Evolutionary conservation across 2,888 invertebrate species (phyloP).

Genomic region (Thelaira solivaga): DNA sequence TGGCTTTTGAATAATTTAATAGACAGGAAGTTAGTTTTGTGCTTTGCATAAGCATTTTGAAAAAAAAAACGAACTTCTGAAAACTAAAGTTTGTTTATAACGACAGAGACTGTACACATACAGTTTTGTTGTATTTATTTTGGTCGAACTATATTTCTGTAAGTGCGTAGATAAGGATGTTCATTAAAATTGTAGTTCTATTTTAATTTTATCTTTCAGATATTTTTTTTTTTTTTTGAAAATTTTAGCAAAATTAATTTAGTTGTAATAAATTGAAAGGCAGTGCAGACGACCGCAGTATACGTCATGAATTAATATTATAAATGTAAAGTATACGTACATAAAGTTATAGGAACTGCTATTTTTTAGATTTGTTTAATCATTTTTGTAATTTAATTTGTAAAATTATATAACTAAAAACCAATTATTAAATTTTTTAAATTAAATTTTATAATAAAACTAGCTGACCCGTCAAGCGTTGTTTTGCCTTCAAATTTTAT

Average conservation of each 20-base stretch:
- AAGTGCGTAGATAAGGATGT: slow-evolving; percentile 51
- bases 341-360: too few species aligned
- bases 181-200: slow-evolving; percentile 47
- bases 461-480: too few species aligned
- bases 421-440: too few species aligned
- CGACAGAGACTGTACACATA: slow-evolving; percentile 62
- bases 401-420: too few species aligned
- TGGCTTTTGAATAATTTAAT: slow-evolving; percentile 62
- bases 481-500: too few species aligned
- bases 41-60: slow-evolving; percentile 36
- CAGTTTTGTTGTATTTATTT: slow-evolving; percentile 3
- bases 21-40: slow-evolving; percentile 49
- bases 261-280: not conserved
- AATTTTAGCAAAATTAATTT: slow-evolving; percentile 11
- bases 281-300: not conserved
- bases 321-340: too few species aligned
- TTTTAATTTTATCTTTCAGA: slow-evolving; percentile 6
- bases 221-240: not conserved
- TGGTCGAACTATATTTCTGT: slow-evolving; percentile 35
- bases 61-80: slow-evolving; percentile 52
- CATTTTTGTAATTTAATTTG: too few species aligned
- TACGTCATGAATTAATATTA: too few species aligned
- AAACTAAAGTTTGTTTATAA: slow-evolving; percentile 65
- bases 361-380: too few species aligned
- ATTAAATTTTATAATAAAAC: too few species aligned